Base-by-base conservation (phyloP, 2,888 invertebrate species). In the Caenorhabditis sulstoni region DNA sequence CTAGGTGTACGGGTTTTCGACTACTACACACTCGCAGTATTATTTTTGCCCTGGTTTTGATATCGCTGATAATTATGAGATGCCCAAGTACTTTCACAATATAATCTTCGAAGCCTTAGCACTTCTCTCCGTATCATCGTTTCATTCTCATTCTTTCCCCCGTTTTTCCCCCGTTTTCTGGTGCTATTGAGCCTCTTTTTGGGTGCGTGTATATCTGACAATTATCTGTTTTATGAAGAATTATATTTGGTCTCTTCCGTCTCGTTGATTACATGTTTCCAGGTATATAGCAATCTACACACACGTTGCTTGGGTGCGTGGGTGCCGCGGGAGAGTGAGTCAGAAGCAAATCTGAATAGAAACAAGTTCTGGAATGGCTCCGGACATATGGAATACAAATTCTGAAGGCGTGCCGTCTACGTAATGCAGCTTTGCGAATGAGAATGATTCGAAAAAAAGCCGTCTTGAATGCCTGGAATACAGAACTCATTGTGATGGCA, bases 31-130 rank as follows among this genome's bases (percentile, higher is more conserved):
- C 50, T 52, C 37, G 4, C 29, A 29, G 29, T 29, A 29, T 29
- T 29, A 29, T 45, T 22, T 45, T 45, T 23, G 18, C 18, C 16
- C 12, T 18, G 22, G 35, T 29, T 39, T 4, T 35, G 18, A 11
- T 47, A 14, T n/a, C n/a, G n/a, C n/a, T n/a, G n/a, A n/a, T n/a
- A n/a, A 41, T 44, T 49, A 12, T 55, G 29, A n/a, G n/a, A 12
- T 47, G n/a, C 39, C 45, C 45, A 16, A 39, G 37, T 39, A 67
- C 66, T 57, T 55, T 67, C 55, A 47, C 12, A 57, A 23, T 47
- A 41, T 45, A 23, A 66, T 66, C 45, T 49, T 45, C 35, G 57
- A 67, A 57, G 66, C 66, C 66, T 18, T 57, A 66, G 12, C 47
- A 49, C 35, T 55, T 35, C 35, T 16, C 14, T 23, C 14, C 29